Evolutionary conservation across 23 tunicate species (phyloP).

Genomic region (Trididemnum miniatum): DNA sequence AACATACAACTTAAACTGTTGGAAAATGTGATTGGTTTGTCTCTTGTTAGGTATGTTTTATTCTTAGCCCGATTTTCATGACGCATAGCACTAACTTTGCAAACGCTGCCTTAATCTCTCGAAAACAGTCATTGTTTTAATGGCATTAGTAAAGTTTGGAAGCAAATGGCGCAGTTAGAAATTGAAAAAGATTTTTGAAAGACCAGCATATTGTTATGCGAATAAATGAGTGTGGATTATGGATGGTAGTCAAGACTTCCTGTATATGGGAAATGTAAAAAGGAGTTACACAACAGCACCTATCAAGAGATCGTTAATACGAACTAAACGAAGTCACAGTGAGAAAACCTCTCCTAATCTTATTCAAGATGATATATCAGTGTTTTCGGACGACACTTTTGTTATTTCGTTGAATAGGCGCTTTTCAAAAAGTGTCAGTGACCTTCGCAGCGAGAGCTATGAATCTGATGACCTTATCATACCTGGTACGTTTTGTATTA

Average conservation of each 20-base stretch:
- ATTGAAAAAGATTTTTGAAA: too few species aligned
- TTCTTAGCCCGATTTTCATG: not conserved
- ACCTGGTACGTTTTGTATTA: not conserved
- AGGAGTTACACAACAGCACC: not conserved
- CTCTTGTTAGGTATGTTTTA: not conserved
- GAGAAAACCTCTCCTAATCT: conserved; percentile 1
- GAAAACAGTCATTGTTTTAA: too few species aligned
- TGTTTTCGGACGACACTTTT: not conserved
- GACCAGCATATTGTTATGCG: too few species aligned
- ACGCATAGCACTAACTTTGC: not conserved
- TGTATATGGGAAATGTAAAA: conserved; percentile 1
- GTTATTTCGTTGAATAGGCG: not conserved
- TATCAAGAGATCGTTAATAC: not conserved
- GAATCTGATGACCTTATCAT: not conserved
- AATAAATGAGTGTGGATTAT: not conserved
- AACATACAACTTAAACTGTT: not conserved
- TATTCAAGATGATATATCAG: not conserved
- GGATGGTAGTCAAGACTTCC: not conserved
- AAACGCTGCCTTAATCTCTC: too few species aligned
- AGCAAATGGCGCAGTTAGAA: too few species aligned
- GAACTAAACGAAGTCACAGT: not conserved
- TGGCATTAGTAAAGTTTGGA: too few species aligned
- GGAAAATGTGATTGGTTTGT: not conserved
- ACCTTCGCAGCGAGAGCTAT: not conserved
- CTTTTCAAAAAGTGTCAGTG: not conserved